Conservation (phyloP, 2,888 invertebrate genomes). For the Ischnus inquisitorius region DNA sequence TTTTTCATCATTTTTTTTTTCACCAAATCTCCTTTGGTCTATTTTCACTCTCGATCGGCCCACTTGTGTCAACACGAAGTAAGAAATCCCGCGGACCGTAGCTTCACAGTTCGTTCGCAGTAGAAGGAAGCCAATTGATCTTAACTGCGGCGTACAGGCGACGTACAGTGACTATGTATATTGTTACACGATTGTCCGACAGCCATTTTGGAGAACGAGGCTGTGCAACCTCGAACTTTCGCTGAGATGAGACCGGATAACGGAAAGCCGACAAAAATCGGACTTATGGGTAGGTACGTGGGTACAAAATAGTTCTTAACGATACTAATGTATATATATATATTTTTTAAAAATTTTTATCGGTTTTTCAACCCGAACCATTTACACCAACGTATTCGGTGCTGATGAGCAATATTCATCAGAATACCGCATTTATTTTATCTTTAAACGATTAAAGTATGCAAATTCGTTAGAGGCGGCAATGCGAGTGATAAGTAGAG, state of each 20-base stretch:
- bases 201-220: constrained; percentile 41
- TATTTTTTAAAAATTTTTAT: neutral
- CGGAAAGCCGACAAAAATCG: no score
- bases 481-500: constrained; percentile 27
- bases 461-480: constrained; percentile 4
- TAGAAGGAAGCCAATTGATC: neutral
- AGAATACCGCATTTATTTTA: neutral
- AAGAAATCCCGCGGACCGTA: neutral
- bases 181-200: neutral
- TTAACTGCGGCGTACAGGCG: neutral
- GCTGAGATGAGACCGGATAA: neutral
- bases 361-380: neutral
- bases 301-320: neutral
- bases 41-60: neutral
- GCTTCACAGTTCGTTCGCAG: neutral
- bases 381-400: neutral
- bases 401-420: neutral
- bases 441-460: neutral
- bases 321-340: neutral
- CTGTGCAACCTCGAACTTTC: neutral
- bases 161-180: neutral
- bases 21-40: neutral
- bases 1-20: neutral
- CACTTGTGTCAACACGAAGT: neutral
- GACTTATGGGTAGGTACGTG: constrained; percentile 1